phyloP scores from a whole-genome alignment of 64 coral and sea anemone species.

The Hydrozoanthus tunicans region DNA sequence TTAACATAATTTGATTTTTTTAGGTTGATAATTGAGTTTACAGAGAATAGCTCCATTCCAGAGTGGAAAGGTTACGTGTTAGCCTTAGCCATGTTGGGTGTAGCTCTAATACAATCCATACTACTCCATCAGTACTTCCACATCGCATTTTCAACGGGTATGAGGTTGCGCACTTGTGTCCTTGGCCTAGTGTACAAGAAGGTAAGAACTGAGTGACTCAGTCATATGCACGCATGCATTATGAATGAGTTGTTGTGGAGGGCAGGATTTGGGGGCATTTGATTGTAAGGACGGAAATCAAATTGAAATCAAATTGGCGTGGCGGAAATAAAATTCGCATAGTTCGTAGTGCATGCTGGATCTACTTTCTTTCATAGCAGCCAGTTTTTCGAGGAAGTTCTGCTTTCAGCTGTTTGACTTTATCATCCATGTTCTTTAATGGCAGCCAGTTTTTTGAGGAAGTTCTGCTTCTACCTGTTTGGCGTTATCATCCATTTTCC shows the following conservation, averaged over 20 bases:
- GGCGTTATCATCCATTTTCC: no score
- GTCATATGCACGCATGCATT: no score
- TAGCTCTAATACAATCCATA: conserved; percentile 39
- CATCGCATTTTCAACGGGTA: conserved; percentile 45
- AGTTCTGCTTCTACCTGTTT: no score
- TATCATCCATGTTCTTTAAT: no score
- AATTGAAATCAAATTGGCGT: no score
- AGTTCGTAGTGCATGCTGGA: background rate
- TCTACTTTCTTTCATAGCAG: background rate
- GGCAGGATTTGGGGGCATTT: no score
- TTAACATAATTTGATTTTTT: background rate
- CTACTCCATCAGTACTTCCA: conserved; percentile 51
- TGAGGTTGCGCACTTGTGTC: conserved; percentile 38
- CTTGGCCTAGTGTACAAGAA: conserved; percentile 41
- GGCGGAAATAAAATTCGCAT: no score
- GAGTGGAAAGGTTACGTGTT: conserved; percentile 23
- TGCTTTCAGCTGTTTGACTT: no score
- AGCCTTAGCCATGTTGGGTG: conserved; percentile 14
- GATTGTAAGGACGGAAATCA: no score
- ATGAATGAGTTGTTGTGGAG: no score
- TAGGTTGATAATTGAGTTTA: conserved; percentile 47
- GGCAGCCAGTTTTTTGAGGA: no score
- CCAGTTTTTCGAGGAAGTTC: no score
- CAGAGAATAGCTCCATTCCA: conserved; percentile 23
- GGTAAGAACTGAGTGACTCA: background rate